Evolutionary conservation across 2,113 vertebrate species (phyloP), one percentile per base, ranked within the genome.

Genomic region (Petroica traversi): DNA sequence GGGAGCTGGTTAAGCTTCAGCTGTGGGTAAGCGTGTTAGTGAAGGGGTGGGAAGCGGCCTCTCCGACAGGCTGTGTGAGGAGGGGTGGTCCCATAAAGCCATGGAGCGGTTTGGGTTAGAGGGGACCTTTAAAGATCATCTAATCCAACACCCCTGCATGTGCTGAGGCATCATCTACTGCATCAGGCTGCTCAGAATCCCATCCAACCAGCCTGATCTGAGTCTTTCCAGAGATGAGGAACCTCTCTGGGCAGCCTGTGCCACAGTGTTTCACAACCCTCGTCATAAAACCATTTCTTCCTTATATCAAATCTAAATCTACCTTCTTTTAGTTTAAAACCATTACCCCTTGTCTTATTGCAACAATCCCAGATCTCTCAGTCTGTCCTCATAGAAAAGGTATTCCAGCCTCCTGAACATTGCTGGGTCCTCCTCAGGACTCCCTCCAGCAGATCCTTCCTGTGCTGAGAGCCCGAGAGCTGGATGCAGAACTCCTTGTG

Each of bases 1-100:
- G 40, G 49, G 67, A 63, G 61, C 73, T 93, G 58, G 55, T 55
- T 81, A 76, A 89, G 89, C 59, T 61, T 84, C 64, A 68, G 69
- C 78, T 74, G 5, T 59, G 74, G 49, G 24, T 57, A 45, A 49
- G 51, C 1, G 0, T 75, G 49, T 81, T 72, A 64, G 86, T 57
- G 7, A 63, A 26, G 64, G 68, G 11, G 28, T 67, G 62, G 66
- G 45, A 91, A 16, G 18, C 0, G 0, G 36, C 17, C 18, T n/a
- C 45, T 75, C 64, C 0, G 1, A 14, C 25, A 36, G 66, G 51
- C 69, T 64, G 9, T 41, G 33, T 1, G 2, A 34, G 31, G 58
- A 63, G 19, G 22, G 13, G 18, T 49, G 5, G 52, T 68, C 61
- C 38, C 45, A 20, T 36, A 45, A 36, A 52, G 52, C 59, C 38